These are phyloP conservation scores for Zaprionus davidi DNA, from an alignment of 1,140 invertebrate species.

Conservation along the genomic window DNA sequence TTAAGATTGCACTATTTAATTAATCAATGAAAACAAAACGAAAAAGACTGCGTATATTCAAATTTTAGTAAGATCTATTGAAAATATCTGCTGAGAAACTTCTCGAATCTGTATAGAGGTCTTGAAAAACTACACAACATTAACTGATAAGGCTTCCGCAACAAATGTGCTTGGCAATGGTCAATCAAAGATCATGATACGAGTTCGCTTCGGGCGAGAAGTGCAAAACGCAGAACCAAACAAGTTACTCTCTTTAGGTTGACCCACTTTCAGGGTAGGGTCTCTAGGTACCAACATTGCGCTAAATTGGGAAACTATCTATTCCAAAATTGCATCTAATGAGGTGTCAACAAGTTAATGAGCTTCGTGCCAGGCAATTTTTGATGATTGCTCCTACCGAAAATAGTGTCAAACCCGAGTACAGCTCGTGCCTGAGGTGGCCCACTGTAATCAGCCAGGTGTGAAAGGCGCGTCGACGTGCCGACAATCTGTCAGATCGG, in stretches of 20 bases:
- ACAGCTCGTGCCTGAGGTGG: slow-evolving; percentile 42
- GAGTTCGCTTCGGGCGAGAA: slow-evolving; percentile 34
- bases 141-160: slow-evolving; percentile 23
- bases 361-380: slow-evolving; percentile 31
- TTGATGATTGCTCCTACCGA: slow-evolving; percentile 23
- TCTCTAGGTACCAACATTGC: background rate
- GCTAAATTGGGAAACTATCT: slow-evolving; percentile 38
- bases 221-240: slow-evolving; percentile 52
- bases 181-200: slow-evolving; percentile 46
- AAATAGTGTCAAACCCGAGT: slow-evolving; percentile 52
- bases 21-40: background rate
- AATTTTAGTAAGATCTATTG: too few relatives aligned
- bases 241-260: slow-evolving; percentile 41
- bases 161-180: slow-evolving; percentile 67
- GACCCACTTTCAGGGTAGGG: slow-evolving; percentile 48
- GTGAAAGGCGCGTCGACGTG: slow-evolving; percentile 42
- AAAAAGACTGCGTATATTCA: background rate
- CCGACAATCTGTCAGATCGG: slow-evolving; percentile 47
- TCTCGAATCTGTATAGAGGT: slow-evolving; percentile 9
- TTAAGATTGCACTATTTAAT: too few relatives aligned
- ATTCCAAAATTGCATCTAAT: slow-evolving; percentile 49
- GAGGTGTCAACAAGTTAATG: slow-evolving; percentile 69
- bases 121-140: slow-evolving; percentile 1
- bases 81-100: background rate
- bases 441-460: slow-evolving; percentile 58